Evolutionary conservation across 1,140 invertebrate species (phyloP), one percentile per base, ranked within the genome.

Genomic region (Diorhabda carinulata): DNA sequence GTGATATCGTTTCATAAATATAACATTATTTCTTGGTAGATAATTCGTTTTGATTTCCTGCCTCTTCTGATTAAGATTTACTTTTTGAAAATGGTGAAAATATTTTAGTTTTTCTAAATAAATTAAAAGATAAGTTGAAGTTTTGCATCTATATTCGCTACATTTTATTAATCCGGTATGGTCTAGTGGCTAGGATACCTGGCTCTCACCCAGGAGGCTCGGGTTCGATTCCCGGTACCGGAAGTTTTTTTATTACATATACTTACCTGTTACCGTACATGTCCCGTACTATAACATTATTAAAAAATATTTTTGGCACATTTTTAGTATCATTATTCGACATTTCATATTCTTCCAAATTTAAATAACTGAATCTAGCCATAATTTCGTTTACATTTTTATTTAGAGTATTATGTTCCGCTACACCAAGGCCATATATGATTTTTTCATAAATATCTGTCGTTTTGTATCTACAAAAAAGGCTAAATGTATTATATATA

Each of bases 231-330:
- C 74, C 74, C 74, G 74, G 74, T 75, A 75, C 64, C 74, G 74
- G 74, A 75, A 75, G 4, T 57, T 61, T 66, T 68, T 66, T 69
- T 68, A 40, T 69, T 66, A 3, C 25, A 41, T 65, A 52, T 4
- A 8, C 60, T 66, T 71, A 80, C 79, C 76, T 80, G 43, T 79
- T 77, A 64, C 77, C 74, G 59, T 72, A 75, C 74, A 80, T 80
- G 65, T 79, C 77, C 47, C 74, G 71, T 43, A 79, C 65, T n/a
- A 72, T 65, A 58, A 80, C 63, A 62, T 73, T 73, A 61, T 80
- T 74, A 5, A 78, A 62, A 70, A 72, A 77, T 6, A 78, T 43
- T 42, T 65, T 41, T 4, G 68, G 43, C 10, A 56, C 61, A 42
- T 59, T 47, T n/a, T 69, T 71, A n/a, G 67, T 70, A 25, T 74